Percentiles rank a stretch among this genome's conserved stretches.
Conservation (phyloP, 1,140 invertebrate species). For the Anthonomus grandis region DNA sequence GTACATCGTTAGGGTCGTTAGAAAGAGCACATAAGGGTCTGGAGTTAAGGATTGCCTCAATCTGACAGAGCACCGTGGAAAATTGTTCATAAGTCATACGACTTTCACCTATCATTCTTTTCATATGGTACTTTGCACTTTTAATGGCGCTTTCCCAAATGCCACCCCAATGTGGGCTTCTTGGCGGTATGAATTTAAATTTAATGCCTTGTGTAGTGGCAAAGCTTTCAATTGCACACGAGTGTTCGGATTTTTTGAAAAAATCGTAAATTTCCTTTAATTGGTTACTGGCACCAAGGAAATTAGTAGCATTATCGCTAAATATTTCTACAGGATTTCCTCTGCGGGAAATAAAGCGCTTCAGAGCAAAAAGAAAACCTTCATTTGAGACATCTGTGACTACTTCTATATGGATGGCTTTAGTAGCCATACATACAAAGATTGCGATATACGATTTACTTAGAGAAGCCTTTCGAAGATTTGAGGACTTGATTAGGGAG, state of each 20-base stretch:
- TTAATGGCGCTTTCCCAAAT: constrained; percentile 38
- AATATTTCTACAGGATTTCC: constrained; percentile 25
- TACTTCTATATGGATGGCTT: constrained; percentile 51
- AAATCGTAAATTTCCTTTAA: constrained; percentile 16
- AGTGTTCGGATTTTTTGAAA: neutral
- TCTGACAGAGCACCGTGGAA: constrained; percentile 28
- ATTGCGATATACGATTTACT: constrained; percentile 46
- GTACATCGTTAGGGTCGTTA: constrained; percentile 34
- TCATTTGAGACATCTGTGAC: constrained; percentile 42
- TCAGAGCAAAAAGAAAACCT: constrained; percentile 44
- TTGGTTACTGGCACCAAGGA: constrained; percentile 12
- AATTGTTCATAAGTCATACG: constrained; percentile 42
- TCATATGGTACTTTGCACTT: constrained; percentile 40
- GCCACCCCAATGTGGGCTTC: constrained; percentile 37
- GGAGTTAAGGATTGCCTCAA: constrained; percentile 42
- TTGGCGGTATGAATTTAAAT: constrained; percentile 38
- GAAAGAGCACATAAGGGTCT: constrained; percentile 39
- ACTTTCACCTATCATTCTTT: constrained; percentile 31
- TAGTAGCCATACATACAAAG: constrained; percentile 45
- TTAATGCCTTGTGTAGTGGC: neutral
- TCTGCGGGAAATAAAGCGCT: constrained; percentile 48
- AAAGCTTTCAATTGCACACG: neutral
- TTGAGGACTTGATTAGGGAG: constrained; percentile 10
- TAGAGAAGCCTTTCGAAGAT: constrained; percentile 13
- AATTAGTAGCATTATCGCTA: constrained; percentile 26